Evolutionary conservation across 2,888 invertebrate species (phyloP).

Genomic region (Limnephilus rhombicus): DNA sequence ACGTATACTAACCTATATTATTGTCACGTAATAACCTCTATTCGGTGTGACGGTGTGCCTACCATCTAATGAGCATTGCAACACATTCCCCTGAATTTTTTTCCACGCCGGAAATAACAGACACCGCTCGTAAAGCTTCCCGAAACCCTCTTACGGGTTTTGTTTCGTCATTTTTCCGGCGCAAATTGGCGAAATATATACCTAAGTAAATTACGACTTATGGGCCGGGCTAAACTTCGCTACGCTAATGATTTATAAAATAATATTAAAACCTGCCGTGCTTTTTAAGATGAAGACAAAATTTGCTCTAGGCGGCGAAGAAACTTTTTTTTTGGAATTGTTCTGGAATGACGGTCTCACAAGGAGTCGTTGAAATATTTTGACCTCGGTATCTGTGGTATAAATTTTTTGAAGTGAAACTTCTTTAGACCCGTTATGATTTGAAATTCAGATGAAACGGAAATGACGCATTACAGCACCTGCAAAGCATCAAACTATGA

Average conservation of each 20-base stretch:
- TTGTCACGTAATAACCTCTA: neutral
- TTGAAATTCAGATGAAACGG: too few species aligned
- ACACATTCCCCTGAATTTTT: neutral
- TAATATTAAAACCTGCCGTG: slow-evolving; percentile 43
- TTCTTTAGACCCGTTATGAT: too few species aligned
- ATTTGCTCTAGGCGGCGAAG: slow-evolving; percentile 8
- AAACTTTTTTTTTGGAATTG: slow-evolving; percentile 5
- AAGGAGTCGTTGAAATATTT: neutral
- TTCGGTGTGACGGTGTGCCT: neutral
- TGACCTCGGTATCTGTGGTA: neutral
- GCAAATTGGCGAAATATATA: slow-evolving; percentile 51
- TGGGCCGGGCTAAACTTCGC: neutral
- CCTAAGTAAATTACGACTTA: slow-evolving; percentile 44
- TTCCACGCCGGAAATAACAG: slow-evolving; percentile 11
- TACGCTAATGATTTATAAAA: slow-evolving; percentile 42
- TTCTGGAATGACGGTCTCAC: neutral
- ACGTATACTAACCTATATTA: neutral
- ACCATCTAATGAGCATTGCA: neutral
- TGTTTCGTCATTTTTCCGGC: slow-evolving; percentile 48
- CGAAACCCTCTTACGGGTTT: slow-evolving; percentile 28
- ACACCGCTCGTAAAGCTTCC: slow-evolving; percentile 48
- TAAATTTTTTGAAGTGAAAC: neutral
- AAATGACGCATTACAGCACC: too few species aligned
- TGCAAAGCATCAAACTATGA: too few species aligned
- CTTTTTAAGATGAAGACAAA: slow-evolving; percentile 12